A percentile compares a stretch with the other conserved stretches of the same genome.
Conservation (phyloP, 2,888 invertebrate species). For the Cerastoderma edule region DNA sequence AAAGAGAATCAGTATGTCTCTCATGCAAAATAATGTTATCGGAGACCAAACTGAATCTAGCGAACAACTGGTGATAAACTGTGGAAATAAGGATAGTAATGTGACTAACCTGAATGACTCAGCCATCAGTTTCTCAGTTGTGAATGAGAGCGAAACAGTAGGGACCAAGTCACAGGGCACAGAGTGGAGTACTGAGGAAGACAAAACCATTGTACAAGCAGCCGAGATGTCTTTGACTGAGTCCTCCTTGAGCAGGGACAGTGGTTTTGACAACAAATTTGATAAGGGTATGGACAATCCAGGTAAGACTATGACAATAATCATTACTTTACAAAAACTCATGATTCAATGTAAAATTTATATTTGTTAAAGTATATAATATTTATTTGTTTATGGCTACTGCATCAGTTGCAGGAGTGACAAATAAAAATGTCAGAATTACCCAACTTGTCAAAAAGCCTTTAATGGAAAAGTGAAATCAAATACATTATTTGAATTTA, state of each 20-base stretch:
- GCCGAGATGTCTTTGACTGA: too few species aligned
- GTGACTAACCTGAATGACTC: slow-evolving; percentile 54
- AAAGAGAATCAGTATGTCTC: slow-evolving; percentile 47
- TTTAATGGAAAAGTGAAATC: too few species aligned
- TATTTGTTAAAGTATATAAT: too few species aligned
- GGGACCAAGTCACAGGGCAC: slow-evolving; percentile 12
- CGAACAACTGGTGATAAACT: not conserved
- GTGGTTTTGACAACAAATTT: slow-evolving; percentile 50
- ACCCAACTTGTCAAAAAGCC: too few species aligned
- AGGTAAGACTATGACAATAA: slow-evolving; percentile 21
- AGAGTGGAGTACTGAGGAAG: not conserved
- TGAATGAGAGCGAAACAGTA: slow-evolving; percentile 20
- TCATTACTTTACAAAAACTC: too few species aligned
- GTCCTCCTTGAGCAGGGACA: slow-evolving; percentile 29
- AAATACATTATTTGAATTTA: too few species aligned
- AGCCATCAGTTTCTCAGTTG: slow-evolving; percentile 38
- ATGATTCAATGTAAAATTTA: too few species aligned
- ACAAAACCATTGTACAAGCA: not conserved
- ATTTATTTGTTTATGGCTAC: too few species aligned
- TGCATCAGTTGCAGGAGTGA: too few species aligned
- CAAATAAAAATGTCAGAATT: too few species aligned
- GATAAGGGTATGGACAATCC: slow-evolving; percentile 37
- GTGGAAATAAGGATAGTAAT: not conserved
- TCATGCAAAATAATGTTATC: too few species aligned
- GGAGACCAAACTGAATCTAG: not conserved